These are phyloP conservation scores for Agonopterix arenella DNA, from an alignment of 2,888 invertebrate genomes.

Conservation along the genomic window DNA sequence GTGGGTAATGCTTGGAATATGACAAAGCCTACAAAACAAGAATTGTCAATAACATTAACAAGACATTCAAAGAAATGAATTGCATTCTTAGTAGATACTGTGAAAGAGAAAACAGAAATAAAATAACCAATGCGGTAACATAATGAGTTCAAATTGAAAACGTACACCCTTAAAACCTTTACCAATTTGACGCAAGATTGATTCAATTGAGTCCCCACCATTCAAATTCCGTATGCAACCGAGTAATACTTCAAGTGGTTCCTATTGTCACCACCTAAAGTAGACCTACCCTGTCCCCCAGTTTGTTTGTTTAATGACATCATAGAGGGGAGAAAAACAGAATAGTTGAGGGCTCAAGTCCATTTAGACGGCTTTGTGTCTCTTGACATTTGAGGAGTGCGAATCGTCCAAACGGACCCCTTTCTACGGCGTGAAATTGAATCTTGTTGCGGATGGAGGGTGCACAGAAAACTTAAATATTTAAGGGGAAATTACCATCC, in stretches of 20 bases:
- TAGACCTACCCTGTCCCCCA: slow-evolving; percentile 31
- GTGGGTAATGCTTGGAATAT: neutral
- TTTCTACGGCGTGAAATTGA: slow-evolving; percentile 74
- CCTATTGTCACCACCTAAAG: slow-evolving; percentile 38
- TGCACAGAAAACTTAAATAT: slow-evolving; percentile 71
- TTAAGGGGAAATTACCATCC: slow-evolving; percentile 67
- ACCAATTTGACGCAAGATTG: slow-evolving; percentile 68
- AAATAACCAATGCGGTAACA: slow-evolving; percentile 6
- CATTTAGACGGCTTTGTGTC: slow-evolving; percentile 47
- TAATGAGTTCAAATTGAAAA: slow-evolving; percentile 29
- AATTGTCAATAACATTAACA: neutral
- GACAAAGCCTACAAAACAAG: neutral
- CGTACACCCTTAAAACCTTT: slow-evolving; percentile 43
- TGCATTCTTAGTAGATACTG: neutral
- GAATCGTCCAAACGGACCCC: slow-evolving; percentile 60
- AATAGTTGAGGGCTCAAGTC: slow-evolving; percentile 36
- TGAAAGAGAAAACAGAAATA: neutral
- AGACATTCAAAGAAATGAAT: neutral
- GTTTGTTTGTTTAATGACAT: slow-evolving; percentile 18
- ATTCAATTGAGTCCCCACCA: slow-evolving; percentile 59
- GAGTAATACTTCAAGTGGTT: slow-evolving; percentile 62
- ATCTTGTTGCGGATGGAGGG: slow-evolving; percentile 72
- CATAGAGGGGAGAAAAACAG: slow-evolving; percentile 24
- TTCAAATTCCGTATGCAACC: slow-evolving; percentile 64
- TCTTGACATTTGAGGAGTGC: slow-evolving; percentile 65